Conservation (phyloP, 2,113 vertebrate genomes). For the Ictalurus punctatus region DNA sequence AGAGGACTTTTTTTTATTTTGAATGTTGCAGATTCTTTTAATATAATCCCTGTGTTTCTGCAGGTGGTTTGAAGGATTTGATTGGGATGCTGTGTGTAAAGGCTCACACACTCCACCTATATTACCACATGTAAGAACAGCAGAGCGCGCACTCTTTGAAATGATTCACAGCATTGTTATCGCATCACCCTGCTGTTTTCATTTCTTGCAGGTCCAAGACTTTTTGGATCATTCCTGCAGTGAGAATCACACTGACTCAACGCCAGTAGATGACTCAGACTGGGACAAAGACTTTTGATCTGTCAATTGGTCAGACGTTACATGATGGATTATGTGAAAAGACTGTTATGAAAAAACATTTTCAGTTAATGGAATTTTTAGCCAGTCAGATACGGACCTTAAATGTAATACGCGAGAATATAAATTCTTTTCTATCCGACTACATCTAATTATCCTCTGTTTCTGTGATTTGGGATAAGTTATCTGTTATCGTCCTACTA, state of each 20-base stretch:
- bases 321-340: background rate
- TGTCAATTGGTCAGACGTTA: background rate
- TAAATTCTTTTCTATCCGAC: background rate
- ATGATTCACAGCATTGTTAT: background rate
- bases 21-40: background rate
- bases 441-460: background rate
- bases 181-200: background rate
- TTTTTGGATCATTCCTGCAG: constrained; percentile 53
- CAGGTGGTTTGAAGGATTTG: constrained; percentile 78
- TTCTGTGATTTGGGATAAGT: background rate
- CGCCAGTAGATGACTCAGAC: constrained; percentile 52
- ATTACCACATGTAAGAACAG: constrained; percentile 68
- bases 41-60: constrained; percentile 16
- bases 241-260: constrained; percentile 44
- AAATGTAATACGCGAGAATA: background rate
- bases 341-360: background rate
- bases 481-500: background rate
- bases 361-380: background rate
- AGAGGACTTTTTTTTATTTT: background rate
- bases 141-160: background rate
- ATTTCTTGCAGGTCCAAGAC: constrained; percentile 58
- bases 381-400: background rate
- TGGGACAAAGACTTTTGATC: constrained; percentile 73
- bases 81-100: constrained; percentile 70
- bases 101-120: constrained; percentile 63